Conservation (phyloP, 2,113 vertebrate species). For the Rhea americana region DNA sequence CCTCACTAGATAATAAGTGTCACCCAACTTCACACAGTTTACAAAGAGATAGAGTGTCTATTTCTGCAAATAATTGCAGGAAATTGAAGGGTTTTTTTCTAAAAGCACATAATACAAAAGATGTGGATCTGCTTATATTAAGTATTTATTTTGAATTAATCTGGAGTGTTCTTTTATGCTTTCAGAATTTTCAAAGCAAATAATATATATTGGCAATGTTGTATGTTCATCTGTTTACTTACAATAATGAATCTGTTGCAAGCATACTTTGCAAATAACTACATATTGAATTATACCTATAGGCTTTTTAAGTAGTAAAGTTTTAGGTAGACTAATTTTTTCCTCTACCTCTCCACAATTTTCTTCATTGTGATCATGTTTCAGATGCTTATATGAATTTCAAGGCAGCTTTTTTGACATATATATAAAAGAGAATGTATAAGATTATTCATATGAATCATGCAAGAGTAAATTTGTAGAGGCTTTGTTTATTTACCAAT, state of each 20-base stretch:
- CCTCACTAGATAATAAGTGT: background rate
- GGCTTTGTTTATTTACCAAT: background rate
- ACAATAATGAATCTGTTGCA: background rate
- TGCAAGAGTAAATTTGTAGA: background rate
- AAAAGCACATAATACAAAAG: background rate
- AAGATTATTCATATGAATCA: background rate
- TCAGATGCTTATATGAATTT: background rate
- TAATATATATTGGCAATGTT: background rate
- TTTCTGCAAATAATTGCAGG: background rate
- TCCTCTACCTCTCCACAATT: background rate
- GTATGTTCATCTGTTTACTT: background rate
- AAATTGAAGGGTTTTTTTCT: background rate
- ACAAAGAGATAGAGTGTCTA: background rate
- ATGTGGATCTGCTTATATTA: rapidly evolving
- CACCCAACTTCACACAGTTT: background rate
- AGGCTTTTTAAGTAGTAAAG: background rate
- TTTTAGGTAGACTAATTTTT: background rate
- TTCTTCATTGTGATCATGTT: slow-evolving; percentile 12
- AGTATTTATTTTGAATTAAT: background rate
- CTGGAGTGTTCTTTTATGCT: background rate
- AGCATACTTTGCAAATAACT: slow-evolving; percentile 4
- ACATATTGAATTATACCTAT: background rate
- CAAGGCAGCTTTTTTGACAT: background rate
- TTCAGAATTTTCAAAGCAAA: background rate
- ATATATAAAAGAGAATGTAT: background rate